Conservation (phyloP, 1,140 invertebrate genomes). For the Venustaconcha ellipsiformis region DNA sequence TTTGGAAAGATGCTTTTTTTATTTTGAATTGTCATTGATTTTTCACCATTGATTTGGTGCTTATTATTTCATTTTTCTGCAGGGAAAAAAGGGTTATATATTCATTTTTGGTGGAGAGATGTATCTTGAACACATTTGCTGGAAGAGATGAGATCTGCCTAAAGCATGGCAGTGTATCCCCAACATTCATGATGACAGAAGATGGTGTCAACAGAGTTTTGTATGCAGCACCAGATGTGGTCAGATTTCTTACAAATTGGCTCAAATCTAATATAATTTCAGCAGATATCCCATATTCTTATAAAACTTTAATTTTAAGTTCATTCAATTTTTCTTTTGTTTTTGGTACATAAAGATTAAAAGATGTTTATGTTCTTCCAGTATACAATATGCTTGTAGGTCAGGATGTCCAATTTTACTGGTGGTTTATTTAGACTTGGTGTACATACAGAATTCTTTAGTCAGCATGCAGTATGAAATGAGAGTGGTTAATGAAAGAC, state of each 20-base stretch:
- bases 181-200: constrained; percentile 44
- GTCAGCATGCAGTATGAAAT: too few species aligned
- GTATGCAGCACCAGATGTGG: constrained; percentile 86
- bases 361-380: not conserved
- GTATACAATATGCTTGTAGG: not conserved
- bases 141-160: constrained; percentile 70
- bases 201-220: constrained; percentile 81
- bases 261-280: not conserved
- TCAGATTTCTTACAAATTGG: constrained; percentile 49
- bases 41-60: too few species aligned
- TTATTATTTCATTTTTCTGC: too few species aligned
- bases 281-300: not conserved
- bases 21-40: not conserved
- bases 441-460: too few species aligned
- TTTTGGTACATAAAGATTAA: not conserved
- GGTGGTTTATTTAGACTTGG: too few species aligned
- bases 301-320: not conserved
- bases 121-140: constrained; percentile 85
- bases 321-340: not conserved
- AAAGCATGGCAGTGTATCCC: constrained; percentile 57
- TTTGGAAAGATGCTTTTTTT: not conserved
- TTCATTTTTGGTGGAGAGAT: constrained; percentile 89
- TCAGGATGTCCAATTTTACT: too few species aligned
- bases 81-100: constrained; percentile 40
- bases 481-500: too few species aligned